Conservation (phyloP, 1,140 invertebrate species). For the Apis dorsata region DNA sequence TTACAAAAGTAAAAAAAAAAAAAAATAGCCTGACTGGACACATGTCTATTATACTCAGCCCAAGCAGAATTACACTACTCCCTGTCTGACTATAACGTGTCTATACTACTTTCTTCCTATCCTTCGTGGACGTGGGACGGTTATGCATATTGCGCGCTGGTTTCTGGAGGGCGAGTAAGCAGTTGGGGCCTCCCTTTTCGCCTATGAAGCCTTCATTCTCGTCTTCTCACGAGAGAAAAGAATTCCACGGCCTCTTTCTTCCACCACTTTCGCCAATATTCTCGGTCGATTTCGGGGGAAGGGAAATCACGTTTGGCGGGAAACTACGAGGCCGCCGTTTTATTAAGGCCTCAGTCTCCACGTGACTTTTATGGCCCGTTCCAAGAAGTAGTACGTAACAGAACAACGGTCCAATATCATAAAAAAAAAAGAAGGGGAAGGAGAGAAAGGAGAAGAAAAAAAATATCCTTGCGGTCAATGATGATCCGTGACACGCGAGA, state of each 20-base stretch:
- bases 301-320: slow-evolving; percentile 54
- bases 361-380: slow-evolving; percentile 48
- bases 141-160: too few relatives aligned
- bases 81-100: too few relatives aligned
- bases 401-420: slow-evolving; percentile 44
- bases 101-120: too few relatives aligned
- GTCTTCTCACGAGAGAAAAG: slow-evolving; percentile 25
- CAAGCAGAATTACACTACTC: too few relatives aligned
- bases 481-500: slow-evolving; percentile 42
- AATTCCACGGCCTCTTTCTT: slow-evolving; percentile 28
- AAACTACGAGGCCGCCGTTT: slow-evolving; percentile 49
- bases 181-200: slow-evolving; percentile 1
- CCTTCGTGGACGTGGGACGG: too few relatives aligned
- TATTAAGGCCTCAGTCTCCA: slow-evolving; percentile 57
- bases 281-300: background rate
- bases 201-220: slow-evolving; percentile 26
- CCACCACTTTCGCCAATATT: slow-evolving; percentile 54
- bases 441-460: background rate
- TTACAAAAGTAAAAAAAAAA: too few relatives aligned
- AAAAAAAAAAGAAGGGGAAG: slow-evolving; percentile 31
- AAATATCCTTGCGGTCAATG: slow-evolving; percentile 47
- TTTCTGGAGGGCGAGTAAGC: too few relatives aligned
- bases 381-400: slow-evolving; percentile 32
- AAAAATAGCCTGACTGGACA: too few relatives aligned
- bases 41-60: too few relatives aligned